Base-by-base conservation (phyloP, 2,797 vertebrate genomes). In the Sebastes itinus region DNA sequence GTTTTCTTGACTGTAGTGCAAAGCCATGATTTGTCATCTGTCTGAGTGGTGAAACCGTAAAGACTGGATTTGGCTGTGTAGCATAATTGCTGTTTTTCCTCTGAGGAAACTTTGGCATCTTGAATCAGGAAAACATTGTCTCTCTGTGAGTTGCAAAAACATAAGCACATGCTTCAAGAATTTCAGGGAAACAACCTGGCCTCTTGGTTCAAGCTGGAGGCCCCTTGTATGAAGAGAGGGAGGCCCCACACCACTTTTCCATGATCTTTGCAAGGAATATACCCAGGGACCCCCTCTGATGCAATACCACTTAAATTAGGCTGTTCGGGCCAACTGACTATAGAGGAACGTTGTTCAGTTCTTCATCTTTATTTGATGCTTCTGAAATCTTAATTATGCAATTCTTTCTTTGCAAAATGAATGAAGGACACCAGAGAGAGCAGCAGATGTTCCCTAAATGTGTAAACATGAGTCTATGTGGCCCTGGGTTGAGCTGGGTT, bases 81-180 rank as follows among this genome's bases (percentile, higher is more conserved):
- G 77, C 72, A 69, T 77, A 75, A 81, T 71, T 88, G 80, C 80
- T 77, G 81, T 86, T 91, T 86, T 92, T 88, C 72, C 61, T 84
- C 78, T 62, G 30, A 80, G 73, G 78, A 85, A 75, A 82, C 35
- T 13, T 67, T 72, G 55, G 69, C 82, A 18, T 80, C 73, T 72
- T 74, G 85, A 54, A 88, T 88, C 72, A 83, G 85, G 77, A 86
- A 83, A 89, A 89, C 59, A 22, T 33, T 77, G 82, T 86, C 83
- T 75, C 58, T 20, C 66, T 73, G 78, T 32, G 61, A 82, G 80
- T 89, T 92, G 69, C 81, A 89, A 89, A 92, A 88, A 89, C 91
- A 90, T 80, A 80, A 91, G 89, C 92, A 91, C 90, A 93, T 88
- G 81, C 78, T 85, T 82, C 32, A 91, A 92, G 92, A 94, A 95